These are phyloP conservation scores for Apotomis turbidana DNA, from an alignment of 2,888 invertebrate genomes.

Conservation along the genomic window DNA sequence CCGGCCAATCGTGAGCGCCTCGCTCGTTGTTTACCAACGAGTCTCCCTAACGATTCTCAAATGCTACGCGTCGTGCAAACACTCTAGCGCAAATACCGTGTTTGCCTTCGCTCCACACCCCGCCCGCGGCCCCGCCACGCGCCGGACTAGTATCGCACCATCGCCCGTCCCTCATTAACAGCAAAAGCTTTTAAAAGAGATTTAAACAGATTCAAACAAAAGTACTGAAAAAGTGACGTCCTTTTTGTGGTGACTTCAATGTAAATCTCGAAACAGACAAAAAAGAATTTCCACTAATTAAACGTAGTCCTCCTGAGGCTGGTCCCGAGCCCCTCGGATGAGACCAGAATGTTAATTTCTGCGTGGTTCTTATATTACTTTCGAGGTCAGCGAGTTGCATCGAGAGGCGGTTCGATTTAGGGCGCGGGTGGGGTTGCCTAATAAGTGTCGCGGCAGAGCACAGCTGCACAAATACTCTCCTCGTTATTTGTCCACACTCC, in stretches of 20 bases:
- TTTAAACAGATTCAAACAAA: conserved; percentile 78
- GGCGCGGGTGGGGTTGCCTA: conserved; percentile 50
- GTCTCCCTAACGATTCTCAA: conserved; percentile 81
- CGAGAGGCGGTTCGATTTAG: conserved; percentile 45
- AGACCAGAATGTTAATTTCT: conserved; percentile 70
- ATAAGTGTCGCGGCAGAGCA: conserved; percentile 52
- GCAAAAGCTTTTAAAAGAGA: conserved; percentile 75
- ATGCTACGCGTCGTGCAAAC: conserved; percentile 79
- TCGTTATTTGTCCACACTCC: conserved; percentile 72
- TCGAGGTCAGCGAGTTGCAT: conserved; percentile 60
- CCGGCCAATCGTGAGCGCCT: conserved; percentile 73
- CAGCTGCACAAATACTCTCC: conserved; percentile 76
- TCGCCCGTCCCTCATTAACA: conserved; percentile 75
- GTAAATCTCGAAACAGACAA: conserved; percentile 71
- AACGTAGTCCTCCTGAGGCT: conserved; percentile 64
- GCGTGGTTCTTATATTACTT: conserved; percentile 61
- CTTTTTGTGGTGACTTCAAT: conserved; percentile 78
- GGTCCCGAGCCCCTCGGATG: conserved; percentile 64
- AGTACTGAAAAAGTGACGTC: conserved; percentile 75
- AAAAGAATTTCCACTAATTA: conserved; percentile 75
- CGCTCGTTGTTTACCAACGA: conserved; percentile 75
- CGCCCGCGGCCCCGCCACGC: conserved; percentile 45
- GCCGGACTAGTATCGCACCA: conserved; percentile 56
- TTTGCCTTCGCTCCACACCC: conserved; percentile 54
- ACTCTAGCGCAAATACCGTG: conserved; percentile 72